A percentile compares a stretch with the other conserved stretches of the same genome.
These are phyloP conservation scores for Scomber scombrus DNA, from an alignment of 2,113 vertebrate species.

Conservation along the genomic window DNA sequence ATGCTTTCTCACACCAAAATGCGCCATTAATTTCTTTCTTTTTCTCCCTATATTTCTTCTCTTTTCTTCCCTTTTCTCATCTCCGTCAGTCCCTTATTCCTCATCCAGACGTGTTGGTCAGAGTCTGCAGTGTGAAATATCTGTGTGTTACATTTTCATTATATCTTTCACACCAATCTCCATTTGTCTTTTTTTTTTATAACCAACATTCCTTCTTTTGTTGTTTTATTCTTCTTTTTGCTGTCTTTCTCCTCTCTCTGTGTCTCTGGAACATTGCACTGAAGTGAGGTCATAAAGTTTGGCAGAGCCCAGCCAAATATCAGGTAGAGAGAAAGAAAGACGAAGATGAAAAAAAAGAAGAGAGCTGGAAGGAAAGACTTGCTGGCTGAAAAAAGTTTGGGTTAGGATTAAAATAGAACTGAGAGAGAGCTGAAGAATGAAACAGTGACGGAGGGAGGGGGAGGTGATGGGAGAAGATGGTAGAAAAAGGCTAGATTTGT, in stretches of 20 bases:
- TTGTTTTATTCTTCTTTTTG: constrained; percentile 47
- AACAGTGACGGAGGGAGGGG: constrained; percentile 7
- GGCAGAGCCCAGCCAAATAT: constrained; percentile 67
- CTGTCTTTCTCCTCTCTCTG: constrained; percentile 23
- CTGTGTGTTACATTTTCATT: constrained; percentile 9
- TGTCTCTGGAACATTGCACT: constrained; percentile 74
- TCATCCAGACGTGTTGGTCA: constrained; percentile 10
- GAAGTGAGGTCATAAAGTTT: constrained; percentile 80
- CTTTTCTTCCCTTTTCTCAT: not conserved
- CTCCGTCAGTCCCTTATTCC: not conserved
- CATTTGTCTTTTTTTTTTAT: constrained; percentile 8
- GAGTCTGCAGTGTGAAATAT: constrained; percentile 11
- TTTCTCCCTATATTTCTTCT: not conserved
- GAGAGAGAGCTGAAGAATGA: constrained; percentile 60
- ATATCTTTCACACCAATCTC: constrained; percentile 9
- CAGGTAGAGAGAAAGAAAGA: constrained; percentile 57
- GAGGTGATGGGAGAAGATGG: not conserved
- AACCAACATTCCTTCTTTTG: constrained; percentile 14
- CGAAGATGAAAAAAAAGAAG: constrained; percentile 26
- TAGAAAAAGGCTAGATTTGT: constrained; percentile 17
- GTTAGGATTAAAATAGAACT: constrained; percentile 65
- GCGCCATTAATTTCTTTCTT: not conserved
- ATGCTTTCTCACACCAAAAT: constrained; percentile 7
- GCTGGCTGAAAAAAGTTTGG: constrained; percentile 27
- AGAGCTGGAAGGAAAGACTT: constrained; percentile 44